Evolutionary conservation across 2,888 invertebrate genomes (phyloP), one percentile per base, ranked within the genome.

Genomic region (Pecten maximus): DNA sequence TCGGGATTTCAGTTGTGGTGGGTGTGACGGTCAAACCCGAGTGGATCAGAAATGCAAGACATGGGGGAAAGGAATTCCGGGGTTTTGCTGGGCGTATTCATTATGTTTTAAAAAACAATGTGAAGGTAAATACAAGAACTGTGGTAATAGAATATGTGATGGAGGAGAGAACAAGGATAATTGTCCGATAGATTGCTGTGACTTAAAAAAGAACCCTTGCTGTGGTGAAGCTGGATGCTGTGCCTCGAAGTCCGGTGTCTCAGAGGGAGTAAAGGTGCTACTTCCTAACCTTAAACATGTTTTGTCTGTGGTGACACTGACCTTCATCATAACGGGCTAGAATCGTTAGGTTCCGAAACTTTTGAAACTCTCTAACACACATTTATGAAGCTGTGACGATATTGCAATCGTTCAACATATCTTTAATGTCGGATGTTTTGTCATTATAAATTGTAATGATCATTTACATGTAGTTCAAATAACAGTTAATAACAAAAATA

Each of bases 51-150:
- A n/a, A 19, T 87, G 89, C 23, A 40, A n/a, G 40, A 10, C 35
- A 23, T 50, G 48, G 87, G 39, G 44, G 87, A 87, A 87, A n/a
- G 50, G 23, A 39, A 87, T 89, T 50, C 89, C 89, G n/a, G 89
- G 89, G 6, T 54, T 54, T 28, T 89, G 89, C 54, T 89, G 89
- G 89, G 50, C 87, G 1, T 89, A 87, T 40, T 23, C 54, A 1
- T 10, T 23, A 0, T 89, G 89, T n/a, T 89, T 89, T 50, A 12
- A 15, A 0, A n/a, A 39, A 15, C 87, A 87, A 87, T 89, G 89
- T n/a, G 54, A 89, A 39, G 40, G 40, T 8, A 35, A 39, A 87
- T 89, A 89, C 35, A 74, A 74, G 35, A 35, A 74, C 28, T 74
- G 74, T 28, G 74, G 74, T 74, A 74, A 74, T 35, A 28, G 74